A percentile compares a stretch with the other conserved stretches of the same genome.
These are phyloP conservation scores for Brachionus calyciflorus DNA, from an alignment of 1,140 invertebrate species.

Conservation along the genomic window DNA sequence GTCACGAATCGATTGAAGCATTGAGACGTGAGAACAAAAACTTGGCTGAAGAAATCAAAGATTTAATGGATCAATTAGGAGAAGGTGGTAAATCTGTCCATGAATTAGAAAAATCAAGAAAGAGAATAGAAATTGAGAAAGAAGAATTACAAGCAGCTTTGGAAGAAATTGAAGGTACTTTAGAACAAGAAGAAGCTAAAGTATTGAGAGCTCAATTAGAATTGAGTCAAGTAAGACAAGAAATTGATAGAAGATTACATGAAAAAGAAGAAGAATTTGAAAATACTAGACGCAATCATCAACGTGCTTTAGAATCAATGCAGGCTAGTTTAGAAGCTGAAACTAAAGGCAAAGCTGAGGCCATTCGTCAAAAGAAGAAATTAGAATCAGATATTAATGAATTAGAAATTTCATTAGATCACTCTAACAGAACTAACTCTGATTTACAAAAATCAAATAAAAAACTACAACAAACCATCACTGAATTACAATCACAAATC, in stretches of 20 bases:
- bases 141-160: slow-evolving; percentile 96
- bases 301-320: slow-evolving; percentile 97
- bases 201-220: slow-evolving; percentile 90
- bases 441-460: slow-evolving; percentile 99
- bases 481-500: slow-evolving; percentile 69
- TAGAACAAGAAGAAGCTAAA: slow-evolving; percentile 75
- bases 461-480: slow-evolving; percentile 80
- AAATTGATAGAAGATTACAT: slow-evolving; percentile 88
- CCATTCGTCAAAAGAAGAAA: slow-evolving; percentile 94
- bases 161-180: slow-evolving; percentile 95
- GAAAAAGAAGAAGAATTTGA: slow-evolving; percentile 99
- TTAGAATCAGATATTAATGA: slow-evolving; percentile 98
- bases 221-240: slow-evolving; percentile 91
- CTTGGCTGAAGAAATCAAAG: slow-evolving; percentile 72
- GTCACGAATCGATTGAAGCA: slow-evolving; percentile 88
- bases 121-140: slow-evolving; percentile 95
- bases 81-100: slow-evolving; percentile 87
- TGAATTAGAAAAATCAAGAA: slow-evolving; percentile 95
- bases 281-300: slow-evolving; percentile 92
- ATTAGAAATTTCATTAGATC: slow-evolving; percentile 92
- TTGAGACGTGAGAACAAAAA: slow-evolving; percentile 99
- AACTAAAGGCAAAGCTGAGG: slow-evolving; percentile 97
- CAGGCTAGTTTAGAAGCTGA: slow-evolving; percentile 97
- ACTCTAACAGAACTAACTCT: slow-evolving; percentile 72
- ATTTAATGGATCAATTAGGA: slow-evolving; percentile 93